These are phyloP conservation scores for Spisula subtruncata DNA, from an alignment of 2,888 invertebrate genomes.

Conservation along the genomic window DNA sequence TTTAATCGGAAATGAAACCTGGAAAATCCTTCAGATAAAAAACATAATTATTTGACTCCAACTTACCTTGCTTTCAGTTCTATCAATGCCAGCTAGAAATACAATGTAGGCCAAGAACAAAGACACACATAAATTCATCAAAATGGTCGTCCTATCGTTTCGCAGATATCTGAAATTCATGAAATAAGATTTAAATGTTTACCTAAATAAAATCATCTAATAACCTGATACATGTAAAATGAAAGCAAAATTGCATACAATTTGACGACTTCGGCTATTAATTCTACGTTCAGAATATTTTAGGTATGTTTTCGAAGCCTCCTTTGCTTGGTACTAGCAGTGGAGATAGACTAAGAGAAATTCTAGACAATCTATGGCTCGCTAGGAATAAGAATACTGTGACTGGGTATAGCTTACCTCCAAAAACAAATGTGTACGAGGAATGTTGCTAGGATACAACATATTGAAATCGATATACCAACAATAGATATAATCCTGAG, in stretches of 20 bases:
- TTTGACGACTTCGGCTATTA: too few species aligned
- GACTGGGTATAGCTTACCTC: conserved; percentile 32
- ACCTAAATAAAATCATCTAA: too few species aligned
- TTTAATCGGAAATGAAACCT: too few species aligned
- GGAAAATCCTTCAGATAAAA: not conserved
- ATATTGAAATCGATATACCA: conserved; percentile 12
- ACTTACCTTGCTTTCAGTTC: conserved; percentile 63
- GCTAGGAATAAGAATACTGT: too few species aligned
- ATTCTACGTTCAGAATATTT: too few species aligned
- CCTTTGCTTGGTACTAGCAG: too few species aligned
- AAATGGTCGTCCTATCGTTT: conserved; percentile 56
- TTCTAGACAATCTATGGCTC: too few species aligned
- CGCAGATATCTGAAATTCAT: conserved; percentile 56
- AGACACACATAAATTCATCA: conserved; percentile 66
- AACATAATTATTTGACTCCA: not conserved
- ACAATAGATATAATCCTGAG: conserved; percentile 39
- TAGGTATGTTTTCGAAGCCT: too few species aligned
- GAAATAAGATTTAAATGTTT: not conserved
- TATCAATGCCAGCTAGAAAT: conserved; percentile 64
- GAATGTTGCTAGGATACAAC: conserved; percentile 12
- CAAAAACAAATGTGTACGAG: not conserved
- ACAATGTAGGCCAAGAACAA: conserved; percentile 55
- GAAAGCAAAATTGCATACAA: too few species aligned
- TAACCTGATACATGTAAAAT: too few species aligned
- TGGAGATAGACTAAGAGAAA: too few species aligned